Evolutionary conservation across 2,113 vertebrate species (phyloP).

Genomic region (Nyctereutes procyonoides): DNA sequence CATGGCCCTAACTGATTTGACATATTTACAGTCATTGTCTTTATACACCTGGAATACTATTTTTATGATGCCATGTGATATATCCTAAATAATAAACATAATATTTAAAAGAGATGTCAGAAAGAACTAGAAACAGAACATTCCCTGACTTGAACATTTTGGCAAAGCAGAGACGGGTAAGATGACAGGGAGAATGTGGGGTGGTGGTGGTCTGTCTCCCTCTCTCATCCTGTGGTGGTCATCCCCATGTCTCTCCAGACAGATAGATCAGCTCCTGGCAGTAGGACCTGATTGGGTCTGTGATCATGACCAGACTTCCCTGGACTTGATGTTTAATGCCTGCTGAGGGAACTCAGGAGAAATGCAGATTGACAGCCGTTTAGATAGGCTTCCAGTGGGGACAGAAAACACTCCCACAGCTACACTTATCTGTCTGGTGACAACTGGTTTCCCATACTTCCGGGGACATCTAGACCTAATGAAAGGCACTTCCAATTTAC

Average conservation of each 20-base stretch:
- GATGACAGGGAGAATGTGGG: neutral
- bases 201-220: too few relatives aligned
- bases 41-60: neutral
- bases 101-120: neutral
- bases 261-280: neutral
- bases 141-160: neutral
- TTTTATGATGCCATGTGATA: neutral
- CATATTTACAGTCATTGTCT: neutral
- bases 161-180: neutral
- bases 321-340: neutral
- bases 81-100: constrained; percentile 4
- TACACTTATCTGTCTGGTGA: neutral
- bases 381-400: neutral
- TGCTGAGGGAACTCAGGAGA: neutral
- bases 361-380: neutral
- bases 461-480: neutral
- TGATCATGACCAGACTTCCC: neutral
- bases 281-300: neutral
- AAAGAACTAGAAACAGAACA: neutral
- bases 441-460: neutral
- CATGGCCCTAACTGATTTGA: neutral
- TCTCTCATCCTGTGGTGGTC: neutral
- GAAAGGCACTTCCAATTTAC: neutral
- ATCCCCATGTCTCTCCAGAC: neutral
- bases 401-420: neutral